A percentile compares a stretch with the other conserved stretches of the same genome.
Conservation (phyloP, 1,140 invertebrate species). For the Trichonephila inaurata region DNA sequence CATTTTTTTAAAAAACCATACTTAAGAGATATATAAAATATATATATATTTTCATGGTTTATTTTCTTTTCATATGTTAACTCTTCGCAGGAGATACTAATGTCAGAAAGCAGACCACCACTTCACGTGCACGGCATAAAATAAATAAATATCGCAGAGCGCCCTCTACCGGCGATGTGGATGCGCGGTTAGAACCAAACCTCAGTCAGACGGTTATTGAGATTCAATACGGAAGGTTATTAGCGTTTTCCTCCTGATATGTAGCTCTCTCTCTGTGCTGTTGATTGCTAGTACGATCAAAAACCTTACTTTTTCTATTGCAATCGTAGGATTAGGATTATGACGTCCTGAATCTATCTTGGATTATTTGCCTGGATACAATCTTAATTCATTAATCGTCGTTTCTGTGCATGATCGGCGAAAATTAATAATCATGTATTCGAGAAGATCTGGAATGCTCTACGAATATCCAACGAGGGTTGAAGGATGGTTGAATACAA, state of each 20-base stretch:
- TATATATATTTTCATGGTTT: not conserved
- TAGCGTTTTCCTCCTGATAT: not conserved
- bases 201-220: slow-evolving; percentile 27
- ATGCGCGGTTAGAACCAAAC: not conserved
- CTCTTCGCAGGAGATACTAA: not conserved
- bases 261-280: not conserved
- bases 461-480: slow-evolving; percentile 85
- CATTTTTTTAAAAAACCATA: too few species aligned
- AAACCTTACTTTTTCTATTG: not conserved
- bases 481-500: slow-evolving; percentile 87
- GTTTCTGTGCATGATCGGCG: slow-evolving; percentile 1
- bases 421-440: slow-evolving; percentile 34
- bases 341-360: not conserved
- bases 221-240: not conserved
- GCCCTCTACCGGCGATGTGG: slow-evolving; percentile 39
- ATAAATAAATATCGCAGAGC: slow-evolving; percentile 53
- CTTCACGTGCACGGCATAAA: slow-evolving; percentile 14
- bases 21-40: too few species aligned
- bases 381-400: not conserved
- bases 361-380: not conserved
- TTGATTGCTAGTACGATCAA: not conserved
- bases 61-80: not conserved
- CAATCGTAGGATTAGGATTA: not conserved
- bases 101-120: not conserved
- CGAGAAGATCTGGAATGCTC: slow-evolving; percentile 51